A percentile compares a stretch with the other conserved stretches of the same genome.
These are phyloP conservation scores for Drosophila robusta DNA, from an alignment of 2,888 invertebrate genomes.

Conservation along the genomic window DNA sequence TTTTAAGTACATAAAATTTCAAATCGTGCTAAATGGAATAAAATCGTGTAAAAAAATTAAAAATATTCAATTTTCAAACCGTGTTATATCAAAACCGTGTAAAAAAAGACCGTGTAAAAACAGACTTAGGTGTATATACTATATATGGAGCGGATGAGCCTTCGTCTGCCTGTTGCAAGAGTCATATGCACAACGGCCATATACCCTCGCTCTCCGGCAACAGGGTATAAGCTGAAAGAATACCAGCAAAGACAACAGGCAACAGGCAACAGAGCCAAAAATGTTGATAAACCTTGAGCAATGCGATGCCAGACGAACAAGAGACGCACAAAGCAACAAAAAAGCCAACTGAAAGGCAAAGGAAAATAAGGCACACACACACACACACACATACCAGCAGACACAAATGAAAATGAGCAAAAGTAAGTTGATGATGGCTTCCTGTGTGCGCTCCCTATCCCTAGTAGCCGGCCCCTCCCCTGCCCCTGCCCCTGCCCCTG, in stretches of 20 bases:
- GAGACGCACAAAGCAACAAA: slow-evolving; percentile 4
- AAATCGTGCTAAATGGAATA: no score
- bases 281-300: slow-evolving; percentile 46
- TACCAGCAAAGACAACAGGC: slow-evolving; percentile 7
- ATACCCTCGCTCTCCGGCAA: no score
- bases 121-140: no score
- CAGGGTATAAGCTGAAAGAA: background rate
- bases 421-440: slow-evolving; percentile 59
- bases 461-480: background rate
- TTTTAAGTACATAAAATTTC: no score
- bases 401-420: slow-evolving; percentile 70
- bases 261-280: slow-evolving; percentile 20
- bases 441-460: slow-evolving; percentile 3
- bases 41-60: no score
- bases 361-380: slow-evolving; percentile 13
- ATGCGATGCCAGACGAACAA: slow-evolving; percentile 29
- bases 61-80: no score
- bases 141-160: no score
- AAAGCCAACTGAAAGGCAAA: slow-evolving; percentile 7
- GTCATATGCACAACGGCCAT: no score
- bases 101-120: no score
- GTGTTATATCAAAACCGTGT: no score
- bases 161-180: no score
- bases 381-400: slow-evolving; percentile 3
- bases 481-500: background rate